These are phyloP conservation scores for Clarias gariepinus DNA, from an alignment of 2,113 vertebrate genomes.

Conservation along the genomic window DNA sequence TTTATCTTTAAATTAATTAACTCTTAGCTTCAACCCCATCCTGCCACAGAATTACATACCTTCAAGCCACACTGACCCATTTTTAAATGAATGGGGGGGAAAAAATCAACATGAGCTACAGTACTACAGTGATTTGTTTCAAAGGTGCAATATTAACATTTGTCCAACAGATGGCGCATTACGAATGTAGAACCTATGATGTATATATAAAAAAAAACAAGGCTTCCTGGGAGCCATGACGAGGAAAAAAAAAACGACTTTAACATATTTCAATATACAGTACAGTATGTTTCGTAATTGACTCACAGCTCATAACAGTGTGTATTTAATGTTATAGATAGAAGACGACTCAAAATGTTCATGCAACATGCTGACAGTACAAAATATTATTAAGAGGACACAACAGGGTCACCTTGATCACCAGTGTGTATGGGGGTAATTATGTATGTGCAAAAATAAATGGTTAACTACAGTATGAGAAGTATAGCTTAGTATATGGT, in stretches of 20 bases:
- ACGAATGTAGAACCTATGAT: conserved; percentile 50
- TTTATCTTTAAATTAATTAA: neutral
- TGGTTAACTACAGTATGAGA: no score
- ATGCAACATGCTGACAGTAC: neutral
- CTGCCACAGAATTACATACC: neutral
- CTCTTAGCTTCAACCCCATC: no score
- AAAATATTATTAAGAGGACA: neutral
- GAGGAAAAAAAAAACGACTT: neutral
- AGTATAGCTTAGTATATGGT: no score
- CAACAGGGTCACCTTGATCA: conserved; percentile 36
- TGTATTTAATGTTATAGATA: neutral
- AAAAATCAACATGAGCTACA: neutral
- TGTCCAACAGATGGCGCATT: conserved; percentile 42
- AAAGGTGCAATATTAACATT: neutral
- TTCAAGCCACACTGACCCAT: neutral
- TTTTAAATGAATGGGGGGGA: neutral
- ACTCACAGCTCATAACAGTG: neutral
- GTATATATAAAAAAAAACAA: no score
- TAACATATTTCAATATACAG: neutral
- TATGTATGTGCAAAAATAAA: neutral
- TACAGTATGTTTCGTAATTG: neutral
- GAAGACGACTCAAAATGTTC: neutral
- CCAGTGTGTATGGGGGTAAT: neutral
- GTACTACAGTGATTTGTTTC: neutral
- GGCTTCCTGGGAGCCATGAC: conserved; percentile 17